phyloP scores from a whole-genome alignment of 2,888 invertebrate genomes.

The Nemapogon koenigi region DNA sequence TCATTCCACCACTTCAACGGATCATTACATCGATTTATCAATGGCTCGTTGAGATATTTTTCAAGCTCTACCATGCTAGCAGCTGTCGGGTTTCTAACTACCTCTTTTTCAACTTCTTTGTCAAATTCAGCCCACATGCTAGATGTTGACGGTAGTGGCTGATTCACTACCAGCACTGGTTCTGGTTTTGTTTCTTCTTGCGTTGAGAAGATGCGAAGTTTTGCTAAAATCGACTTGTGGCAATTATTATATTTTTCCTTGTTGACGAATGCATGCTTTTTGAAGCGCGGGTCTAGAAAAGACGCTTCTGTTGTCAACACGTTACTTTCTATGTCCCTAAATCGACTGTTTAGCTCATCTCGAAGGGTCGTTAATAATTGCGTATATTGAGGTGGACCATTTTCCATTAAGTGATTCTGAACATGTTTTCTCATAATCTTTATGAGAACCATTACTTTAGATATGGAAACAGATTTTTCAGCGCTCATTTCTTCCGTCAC shows the following conservation, averaged over 20 bases:
- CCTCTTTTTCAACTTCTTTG: conserved; percentile 2
- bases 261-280: conserved; percentile 1
- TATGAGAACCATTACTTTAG: conserved; percentile 3
- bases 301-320: conserved; percentile 1
- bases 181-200: too few species aligned
- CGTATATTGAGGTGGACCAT: neutral
- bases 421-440: conserved; percentile 2
- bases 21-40: conserved; percentile 13
- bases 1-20: conserved; percentile 7
- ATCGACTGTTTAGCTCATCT: conserved; percentile 3
- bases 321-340: neutral
- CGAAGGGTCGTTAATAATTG: neutral
- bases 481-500: conserved; percentile 9
- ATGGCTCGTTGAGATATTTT: conserved; percentile 16
- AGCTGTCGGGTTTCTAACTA: conserved; percentile 16
- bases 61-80: conserved; percentile 18
- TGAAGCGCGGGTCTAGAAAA: conserved; percentile 5
- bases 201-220: neutral
- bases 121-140: conserved; percentile 3
- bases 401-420: neutral
- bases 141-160: neutral
- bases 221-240: neutral
- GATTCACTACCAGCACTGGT: too few species aligned
- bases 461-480: conserved; percentile 4
- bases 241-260: neutral